These are phyloP conservation scores for Sminthurides bifidus DNA, from an alignment of 1,140 invertebrate species.

Conservation along the genomic window DNA sequence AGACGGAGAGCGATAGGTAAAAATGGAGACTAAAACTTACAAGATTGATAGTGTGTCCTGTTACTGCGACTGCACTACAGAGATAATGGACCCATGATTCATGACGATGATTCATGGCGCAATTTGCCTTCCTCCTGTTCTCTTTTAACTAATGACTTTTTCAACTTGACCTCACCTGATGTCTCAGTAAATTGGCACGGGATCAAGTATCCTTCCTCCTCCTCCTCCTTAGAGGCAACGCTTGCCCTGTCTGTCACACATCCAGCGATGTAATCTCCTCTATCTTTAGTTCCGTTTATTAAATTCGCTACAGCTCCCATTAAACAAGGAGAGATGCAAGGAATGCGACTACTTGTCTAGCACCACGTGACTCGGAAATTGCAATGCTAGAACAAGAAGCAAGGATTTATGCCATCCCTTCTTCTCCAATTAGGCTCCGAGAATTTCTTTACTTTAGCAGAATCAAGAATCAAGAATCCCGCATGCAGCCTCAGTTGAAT, in stretches of 20 bases:
- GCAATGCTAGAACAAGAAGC: too few relatives aligned
- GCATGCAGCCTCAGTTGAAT: too few relatives aligned
- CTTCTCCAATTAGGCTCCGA: too few relatives aligned
- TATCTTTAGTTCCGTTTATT: slow-evolving; percentile 1
- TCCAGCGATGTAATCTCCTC: not conserved
- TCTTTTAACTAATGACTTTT: slow-evolving; percentile 5
- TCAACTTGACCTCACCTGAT: not conserved
- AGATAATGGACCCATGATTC: not conserved
- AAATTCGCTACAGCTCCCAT: not conserved
- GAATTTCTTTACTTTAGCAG: too few relatives aligned
- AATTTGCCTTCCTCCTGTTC: slow-evolving; percentile 1
- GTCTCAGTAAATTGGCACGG: not conserved
- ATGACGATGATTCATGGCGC: not conserved
- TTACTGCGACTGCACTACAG: not conserved
- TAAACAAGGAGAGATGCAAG: not conserved
- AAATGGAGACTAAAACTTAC: too few relatives aligned
- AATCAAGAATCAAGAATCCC: too few relatives aligned
- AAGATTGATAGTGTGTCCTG: not conserved
- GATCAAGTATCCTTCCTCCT: not conserved
- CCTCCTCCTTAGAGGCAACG: too few relatives aligned
- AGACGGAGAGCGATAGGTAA: too few relatives aligned
- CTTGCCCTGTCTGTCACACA: not conserved
- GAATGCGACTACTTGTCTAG: not conserved
- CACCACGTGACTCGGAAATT: not conserved
- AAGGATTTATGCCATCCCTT: too few relatives aligned